A percentile compares a stretch with the other conserved stretches of the same genome.
phyloP scores from a whole-genome alignment of 1,140 invertebrate species.

The Tyrophagus putrescentiae region DNA sequence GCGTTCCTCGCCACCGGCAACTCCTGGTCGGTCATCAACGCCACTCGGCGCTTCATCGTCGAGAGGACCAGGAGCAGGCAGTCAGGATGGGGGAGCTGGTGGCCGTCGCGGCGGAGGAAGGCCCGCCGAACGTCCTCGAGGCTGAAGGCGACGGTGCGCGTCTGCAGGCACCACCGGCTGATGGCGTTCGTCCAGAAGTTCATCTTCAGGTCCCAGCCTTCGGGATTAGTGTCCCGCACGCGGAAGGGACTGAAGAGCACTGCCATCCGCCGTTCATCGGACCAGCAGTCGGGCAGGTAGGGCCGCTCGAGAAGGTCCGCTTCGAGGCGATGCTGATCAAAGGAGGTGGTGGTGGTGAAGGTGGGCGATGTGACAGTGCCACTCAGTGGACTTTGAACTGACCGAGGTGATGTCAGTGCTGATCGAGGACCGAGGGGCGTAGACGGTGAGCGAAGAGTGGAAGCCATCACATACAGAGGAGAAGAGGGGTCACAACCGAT shows the following conservation, averaged over 20 bases:
- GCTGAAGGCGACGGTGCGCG: conserved; percentile 41
- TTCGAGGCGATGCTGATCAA: too few relatives aligned
- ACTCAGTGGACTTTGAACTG: too few relatives aligned
- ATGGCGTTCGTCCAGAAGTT: conserved; percentile 55
- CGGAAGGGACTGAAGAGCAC: conserved; percentile 51
- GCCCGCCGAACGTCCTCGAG: conserved; percentile 42
- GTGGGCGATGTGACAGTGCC: too few relatives aligned
- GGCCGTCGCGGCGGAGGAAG: conserved; percentile 42
- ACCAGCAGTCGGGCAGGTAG: conserved; percentile 44
- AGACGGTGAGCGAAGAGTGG: too few relatives aligned
- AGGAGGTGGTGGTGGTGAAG: too few relatives aligned
- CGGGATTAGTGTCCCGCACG: conserved; percentile 44
- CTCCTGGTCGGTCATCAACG: background rate
- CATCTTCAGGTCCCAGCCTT: conserved; percentile 53
- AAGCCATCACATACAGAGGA: too few relatives aligned
- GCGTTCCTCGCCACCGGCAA: background rate
- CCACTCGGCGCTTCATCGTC: conserved; percentile 7
- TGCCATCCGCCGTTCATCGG: conserved; percentile 50
- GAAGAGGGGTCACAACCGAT: too few relatives aligned
- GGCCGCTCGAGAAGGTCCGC: conserved; percentile 2
- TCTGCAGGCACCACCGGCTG: conserved; percentile 41
- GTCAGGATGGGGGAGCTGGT: background rate
- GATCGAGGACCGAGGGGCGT: too few relatives aligned
- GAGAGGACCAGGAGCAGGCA: conserved; percentile 14
- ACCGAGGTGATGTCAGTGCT: too few relatives aligned